phyloP scores from a whole-genome alignment of 2,888 invertebrate genomes.

The Lutraria lutraria region DNA sequence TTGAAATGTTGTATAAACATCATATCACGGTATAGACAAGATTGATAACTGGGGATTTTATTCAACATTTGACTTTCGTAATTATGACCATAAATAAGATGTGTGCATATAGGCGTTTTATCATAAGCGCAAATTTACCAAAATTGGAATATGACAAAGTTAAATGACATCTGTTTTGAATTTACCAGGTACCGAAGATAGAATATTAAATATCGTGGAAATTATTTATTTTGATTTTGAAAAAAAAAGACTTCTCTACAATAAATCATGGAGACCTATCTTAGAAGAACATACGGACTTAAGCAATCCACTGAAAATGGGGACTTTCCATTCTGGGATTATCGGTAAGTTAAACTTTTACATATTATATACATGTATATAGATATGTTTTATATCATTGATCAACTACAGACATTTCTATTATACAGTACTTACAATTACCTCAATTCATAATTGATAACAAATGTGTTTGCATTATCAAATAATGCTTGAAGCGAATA shows the following conservation, averaged over 20 bases:
- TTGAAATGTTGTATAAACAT: not conserved
- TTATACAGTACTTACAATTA: not conserved
- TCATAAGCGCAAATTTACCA: not conserved
- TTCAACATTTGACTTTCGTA: not conserved
- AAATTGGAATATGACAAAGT: not conserved
- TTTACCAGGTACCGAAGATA: not conserved
- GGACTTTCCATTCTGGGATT: slow-evolving; percentile 74
- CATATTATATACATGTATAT: not conserved
- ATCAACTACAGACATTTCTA: not conserved
- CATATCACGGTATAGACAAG: not conserved
- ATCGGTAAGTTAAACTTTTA: slow-evolving; percentile 61
- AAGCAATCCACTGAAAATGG: slow-evolving; percentile 50
- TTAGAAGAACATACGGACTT: slow-evolving; percentile 68
- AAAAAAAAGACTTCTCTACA: not conserved
- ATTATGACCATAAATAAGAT: not conserved
- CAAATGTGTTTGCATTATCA: not conserved
- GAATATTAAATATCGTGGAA: not conserved
- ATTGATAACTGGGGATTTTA: not conserved
- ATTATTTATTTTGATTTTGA: not conserved
- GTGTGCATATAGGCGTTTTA: not conserved
- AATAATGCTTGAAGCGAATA: not conserved
- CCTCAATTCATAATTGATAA: not conserved
- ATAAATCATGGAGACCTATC: slow-evolving; percentile 68
- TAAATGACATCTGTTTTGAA: not conserved
- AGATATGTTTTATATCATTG: not conserved